These are phyloP conservation scores for Protonemura montana DNA, from an alignment of 2,888 invertebrate genomes.

Conservation along the genomic window DNA sequence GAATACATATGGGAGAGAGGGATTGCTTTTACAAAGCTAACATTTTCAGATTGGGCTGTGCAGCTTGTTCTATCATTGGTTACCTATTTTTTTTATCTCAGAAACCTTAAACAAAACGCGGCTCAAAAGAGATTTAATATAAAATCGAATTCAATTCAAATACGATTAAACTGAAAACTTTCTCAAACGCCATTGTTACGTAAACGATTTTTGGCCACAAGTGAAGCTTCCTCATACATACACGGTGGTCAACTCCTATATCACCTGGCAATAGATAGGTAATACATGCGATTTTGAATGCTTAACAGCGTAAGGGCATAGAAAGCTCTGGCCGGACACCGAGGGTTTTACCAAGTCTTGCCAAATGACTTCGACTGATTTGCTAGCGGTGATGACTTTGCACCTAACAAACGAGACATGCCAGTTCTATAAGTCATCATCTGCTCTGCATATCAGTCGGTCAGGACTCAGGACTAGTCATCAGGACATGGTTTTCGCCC, in stretches of 20 bases:
- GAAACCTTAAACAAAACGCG: too few species aligned
- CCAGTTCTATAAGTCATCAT: not conserved
- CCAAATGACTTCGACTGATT: not conserved
- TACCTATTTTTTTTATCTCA: too few species aligned
- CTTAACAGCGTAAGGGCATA: not conserved
- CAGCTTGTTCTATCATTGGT: too few species aligned
- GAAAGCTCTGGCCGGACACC: not conserved
- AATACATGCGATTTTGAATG: not conserved
- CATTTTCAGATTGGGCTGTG: too few species aligned
- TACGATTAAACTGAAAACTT: not conserved
- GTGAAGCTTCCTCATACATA: not conserved
- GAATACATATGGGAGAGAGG: too few species aligned
- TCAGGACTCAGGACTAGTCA: not conserved
- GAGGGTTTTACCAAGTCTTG: not conserved
- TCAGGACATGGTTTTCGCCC: not conserved
- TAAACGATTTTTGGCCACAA: not conserved
- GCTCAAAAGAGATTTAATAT: too few species aligned
- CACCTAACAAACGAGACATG: not conserved
- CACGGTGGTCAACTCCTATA: too few species aligned
- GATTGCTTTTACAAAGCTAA: too few species aligned
- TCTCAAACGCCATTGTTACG: not conserved
- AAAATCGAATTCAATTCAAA: too few species aligned
- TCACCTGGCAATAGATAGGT: not conserved
- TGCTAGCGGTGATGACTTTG: not conserved
- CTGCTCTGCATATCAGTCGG: not conserved